Percentiles rank a stretch among this genome's conserved stretches.
phyloP scores from a whole-genome alignment of 2,113 vertebrate genomes.

The Nyctereutes procyonoides region DNA sequence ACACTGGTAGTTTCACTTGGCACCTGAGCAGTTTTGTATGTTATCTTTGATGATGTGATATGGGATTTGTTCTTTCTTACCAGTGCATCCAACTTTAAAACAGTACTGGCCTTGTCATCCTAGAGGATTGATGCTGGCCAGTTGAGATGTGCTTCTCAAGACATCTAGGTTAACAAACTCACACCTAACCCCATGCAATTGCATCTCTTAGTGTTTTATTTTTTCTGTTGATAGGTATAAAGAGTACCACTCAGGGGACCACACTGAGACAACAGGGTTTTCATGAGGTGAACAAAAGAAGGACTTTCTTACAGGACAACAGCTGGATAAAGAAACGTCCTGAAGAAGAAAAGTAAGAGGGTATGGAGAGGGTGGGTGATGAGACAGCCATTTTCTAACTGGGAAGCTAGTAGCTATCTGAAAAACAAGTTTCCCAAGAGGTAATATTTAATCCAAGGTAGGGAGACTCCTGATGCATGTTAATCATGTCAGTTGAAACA shows the following conservation, averaged over 20 bases:
- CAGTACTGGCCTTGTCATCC: conserved; percentile 19
- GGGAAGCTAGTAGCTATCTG: neutral
- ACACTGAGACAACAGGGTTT: conserved; percentile 83
- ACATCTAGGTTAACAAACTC: conserved; percentile 40
- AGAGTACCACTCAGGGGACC: conserved; percentile 79
- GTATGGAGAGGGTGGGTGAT: neutral
- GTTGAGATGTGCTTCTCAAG: neutral
- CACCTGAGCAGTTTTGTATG: conserved; percentile 29
- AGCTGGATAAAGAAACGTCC: conserved; percentile 94
- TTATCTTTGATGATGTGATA: conserved; percentile 70
- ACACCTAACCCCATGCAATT: neutral
- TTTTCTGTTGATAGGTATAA: conserved; percentile 81
- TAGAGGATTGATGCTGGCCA: neutral
- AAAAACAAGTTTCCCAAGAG: neutral
- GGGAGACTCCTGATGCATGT: neutral
- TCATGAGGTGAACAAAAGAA: conserved; percentile 89
- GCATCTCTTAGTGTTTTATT: neutral
- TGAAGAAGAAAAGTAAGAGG: conserved; percentile 88
- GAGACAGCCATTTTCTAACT: neutral
- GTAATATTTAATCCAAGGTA: neutral
- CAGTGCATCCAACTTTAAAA: neutral
- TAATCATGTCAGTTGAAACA: neutral
- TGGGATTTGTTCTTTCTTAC: conserved; percentile 76
- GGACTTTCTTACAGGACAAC: conserved; percentile 91
- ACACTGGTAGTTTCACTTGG: conserved; percentile 70